A percentile compares a stretch with the other conserved stretches of the same genome.
Conservation (phyloP, 2,888 invertebrate species). For the Ectropis crepuscularia region DNA sequence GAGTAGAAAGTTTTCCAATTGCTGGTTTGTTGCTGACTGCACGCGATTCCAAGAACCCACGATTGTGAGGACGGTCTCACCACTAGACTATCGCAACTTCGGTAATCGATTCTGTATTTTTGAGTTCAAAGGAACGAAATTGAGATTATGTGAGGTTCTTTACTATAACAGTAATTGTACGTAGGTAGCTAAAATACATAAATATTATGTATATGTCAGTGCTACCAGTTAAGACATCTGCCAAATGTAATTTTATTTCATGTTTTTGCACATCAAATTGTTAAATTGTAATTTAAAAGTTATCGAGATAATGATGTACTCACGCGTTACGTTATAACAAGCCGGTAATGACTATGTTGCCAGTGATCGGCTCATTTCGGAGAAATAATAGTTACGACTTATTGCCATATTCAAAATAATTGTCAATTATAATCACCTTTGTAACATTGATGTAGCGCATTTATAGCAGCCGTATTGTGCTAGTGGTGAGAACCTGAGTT, state of each 20-base stretch:
- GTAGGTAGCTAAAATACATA: slow-evolving; percentile 15
- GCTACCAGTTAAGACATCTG: slow-evolving; percentile 15
- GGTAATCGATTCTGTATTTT: too few species aligned
- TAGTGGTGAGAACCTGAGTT: too few species aligned
- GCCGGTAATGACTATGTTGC: slow-evolving; percentile 9
- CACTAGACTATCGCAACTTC: too few species aligned
- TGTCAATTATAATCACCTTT: too few species aligned
- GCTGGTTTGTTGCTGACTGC: too few species aligned
- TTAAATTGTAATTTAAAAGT: slow-evolving; percentile 12
- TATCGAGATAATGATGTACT: slow-evolving; percentile 16
- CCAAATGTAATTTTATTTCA: slow-evolving; percentile 8
- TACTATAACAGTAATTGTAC: slow-evolving; percentile 11
- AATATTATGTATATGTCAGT: background rate
- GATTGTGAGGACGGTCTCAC: too few species aligned
- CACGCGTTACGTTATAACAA: slow-evolving; percentile 9
- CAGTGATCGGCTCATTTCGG: background rate
- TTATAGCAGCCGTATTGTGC: too few species aligned
- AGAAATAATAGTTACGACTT: background rate
- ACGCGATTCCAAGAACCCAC: too few species aligned
- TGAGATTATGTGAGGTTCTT: background rate
- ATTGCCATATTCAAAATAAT: too few species aligned
- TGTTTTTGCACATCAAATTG: slow-evolving; percentile 10
- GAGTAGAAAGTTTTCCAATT: too few species aligned
- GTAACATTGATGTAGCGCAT: too few species aligned
- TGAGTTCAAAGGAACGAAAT: too few species aligned